Conservation (phyloP, 2,113 vertebrate genomes). For the Coptodon bakossiorum region DNA sequence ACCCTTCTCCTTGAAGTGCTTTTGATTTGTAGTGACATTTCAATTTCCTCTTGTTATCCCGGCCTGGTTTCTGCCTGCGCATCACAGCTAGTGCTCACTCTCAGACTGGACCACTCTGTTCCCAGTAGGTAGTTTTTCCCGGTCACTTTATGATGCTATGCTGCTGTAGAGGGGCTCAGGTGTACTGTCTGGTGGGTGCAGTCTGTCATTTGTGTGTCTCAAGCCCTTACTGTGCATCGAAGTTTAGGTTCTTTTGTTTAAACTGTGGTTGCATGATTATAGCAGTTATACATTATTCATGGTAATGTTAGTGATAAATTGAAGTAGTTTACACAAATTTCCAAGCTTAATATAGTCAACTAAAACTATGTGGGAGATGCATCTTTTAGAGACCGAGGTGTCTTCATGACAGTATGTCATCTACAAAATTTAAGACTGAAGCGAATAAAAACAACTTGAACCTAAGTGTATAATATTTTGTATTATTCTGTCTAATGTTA, state of each 20-base stretch:
- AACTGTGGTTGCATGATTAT: background rate
- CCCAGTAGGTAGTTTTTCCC: background rate
- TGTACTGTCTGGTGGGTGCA: background rate
- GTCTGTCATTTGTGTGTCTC: background rate
- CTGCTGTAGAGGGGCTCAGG: background rate
- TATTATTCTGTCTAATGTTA: rapidly evolving
- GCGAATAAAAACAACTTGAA: background rate
- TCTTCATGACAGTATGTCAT: background rate
- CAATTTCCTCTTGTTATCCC: slow-evolving; percentile 67
- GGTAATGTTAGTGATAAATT: background rate
- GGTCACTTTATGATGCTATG: background rate
- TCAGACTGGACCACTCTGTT: slow-evolving; percentile 9
- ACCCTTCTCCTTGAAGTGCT: slow-evolving; percentile 42
- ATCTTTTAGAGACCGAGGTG: background rate
- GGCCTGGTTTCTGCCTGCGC: slow-evolving; percentile 14
- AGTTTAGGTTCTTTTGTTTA: background rate
- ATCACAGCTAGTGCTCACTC: slow-evolving; percentile 11
- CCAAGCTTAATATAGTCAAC: background rate
- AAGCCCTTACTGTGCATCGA: rapidly evolving
- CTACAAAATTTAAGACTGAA: background rate
- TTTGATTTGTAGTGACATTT: slow-evolving; percentile 69
- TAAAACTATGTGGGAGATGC: background rate
- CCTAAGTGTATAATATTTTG: background rate
- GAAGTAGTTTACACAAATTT: background rate
- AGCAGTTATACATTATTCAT: background rate